phyloP scores from a whole-genome alignment of 2,888 invertebrate genomes.

The Falcaria lacertinaria region DNA sequence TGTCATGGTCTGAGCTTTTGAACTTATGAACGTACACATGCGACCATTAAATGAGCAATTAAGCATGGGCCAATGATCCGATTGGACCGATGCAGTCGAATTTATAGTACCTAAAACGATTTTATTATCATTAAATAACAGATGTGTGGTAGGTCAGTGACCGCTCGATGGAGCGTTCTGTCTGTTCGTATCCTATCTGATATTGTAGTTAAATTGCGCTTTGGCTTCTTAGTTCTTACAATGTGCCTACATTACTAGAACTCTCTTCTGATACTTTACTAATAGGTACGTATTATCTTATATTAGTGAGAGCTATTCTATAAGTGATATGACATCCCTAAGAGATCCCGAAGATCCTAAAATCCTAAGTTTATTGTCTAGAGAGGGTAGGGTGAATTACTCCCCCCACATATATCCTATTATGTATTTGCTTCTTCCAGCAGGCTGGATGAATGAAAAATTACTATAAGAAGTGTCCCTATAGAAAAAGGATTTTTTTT shows the following conservation, averaged over 20 bases:
- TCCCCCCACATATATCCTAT: no score
- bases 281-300: no score
- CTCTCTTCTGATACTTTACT: not conserved
- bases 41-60: not conserved
- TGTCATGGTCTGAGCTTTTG: not conserved
- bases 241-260: not conserved
- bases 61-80: not conserved
- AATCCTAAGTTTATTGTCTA: no score
- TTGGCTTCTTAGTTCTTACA: not conserved
- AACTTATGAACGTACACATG: not conserved
- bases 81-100: conserved; percentile 3
- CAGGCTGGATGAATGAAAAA: no score
- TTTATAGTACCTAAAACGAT: conserved; percentile 9
- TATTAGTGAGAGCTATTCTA: no score
- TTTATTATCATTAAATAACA: conserved; percentile 6
- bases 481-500: no score
- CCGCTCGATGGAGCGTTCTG: conserved; percentile 11
- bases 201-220: not conserved
- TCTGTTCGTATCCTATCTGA: not conserved
- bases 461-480: no score
- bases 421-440: no score
- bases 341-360: no score
- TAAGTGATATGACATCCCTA: no score
- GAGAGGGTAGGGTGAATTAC: no score
- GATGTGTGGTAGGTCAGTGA: conserved; percentile 34